Evolutionary conservation across 1,140 invertebrate species (phyloP).

Genomic region (Temnothorax curvispinosus): DNA sequence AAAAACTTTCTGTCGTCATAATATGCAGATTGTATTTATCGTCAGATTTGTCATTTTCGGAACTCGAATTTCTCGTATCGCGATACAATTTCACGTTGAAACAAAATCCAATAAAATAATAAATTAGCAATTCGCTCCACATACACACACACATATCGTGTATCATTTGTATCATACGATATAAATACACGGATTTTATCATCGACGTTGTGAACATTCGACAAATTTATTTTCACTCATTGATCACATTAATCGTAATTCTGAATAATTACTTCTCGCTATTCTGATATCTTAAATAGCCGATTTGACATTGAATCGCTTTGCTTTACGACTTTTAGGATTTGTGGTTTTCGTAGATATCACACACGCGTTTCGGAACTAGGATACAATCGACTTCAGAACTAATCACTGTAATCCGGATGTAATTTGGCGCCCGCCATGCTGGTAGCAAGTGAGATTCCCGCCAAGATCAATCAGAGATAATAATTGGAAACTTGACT

Average conservation of each 20-base stretch:
- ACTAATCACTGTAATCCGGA: constrained; percentile 46
- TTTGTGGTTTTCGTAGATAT: constrained; percentile 14
- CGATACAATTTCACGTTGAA: constrained; percentile 9
- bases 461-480: constrained; percentile 23
- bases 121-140: background rate
- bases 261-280: background rate
- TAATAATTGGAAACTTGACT: constrained; percentile 41
- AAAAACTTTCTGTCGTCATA: background rate
- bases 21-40: background rate
- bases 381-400: constrained; percentile 19
- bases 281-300: constrained; percentile 18
- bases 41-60: background rate
- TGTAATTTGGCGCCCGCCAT: constrained; percentile 25
- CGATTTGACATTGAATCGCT: constrained; percentile 14
- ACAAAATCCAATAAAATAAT: constrained; percentile 43
- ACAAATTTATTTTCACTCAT: constrained; percentile 36
- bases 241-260: background rate
- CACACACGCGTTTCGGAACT: background rate
- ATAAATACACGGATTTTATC: background rate
- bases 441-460: background rate
- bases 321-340: background rate
- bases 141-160: background rate
- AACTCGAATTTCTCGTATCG: constrained; percentile 1
- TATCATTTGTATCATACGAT: background rate
- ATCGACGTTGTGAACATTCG: background rate